phyloP scores from a whole-genome alignment of 1,140 invertebrate genomes.

The Idris sp. region DNA sequence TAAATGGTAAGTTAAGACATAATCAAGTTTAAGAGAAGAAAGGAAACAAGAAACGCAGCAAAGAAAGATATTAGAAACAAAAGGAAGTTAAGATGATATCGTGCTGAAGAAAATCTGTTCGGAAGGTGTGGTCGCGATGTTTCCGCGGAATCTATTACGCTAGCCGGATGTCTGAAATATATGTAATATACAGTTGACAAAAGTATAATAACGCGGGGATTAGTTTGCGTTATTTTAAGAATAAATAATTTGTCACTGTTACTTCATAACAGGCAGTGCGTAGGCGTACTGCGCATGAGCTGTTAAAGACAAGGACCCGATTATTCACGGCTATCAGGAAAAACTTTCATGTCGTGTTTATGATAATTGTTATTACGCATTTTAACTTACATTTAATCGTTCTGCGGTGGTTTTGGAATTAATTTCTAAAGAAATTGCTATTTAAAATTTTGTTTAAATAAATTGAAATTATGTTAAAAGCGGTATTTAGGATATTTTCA shows the following conservation, averaged over 20 bases:
- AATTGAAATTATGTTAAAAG: no score
- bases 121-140: slow-evolving; percentile 7
- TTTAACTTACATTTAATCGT: slow-evolving; percentile 9
- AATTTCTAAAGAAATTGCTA: neutral
- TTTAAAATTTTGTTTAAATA: no score
- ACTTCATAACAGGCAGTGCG: slow-evolving; percentile 48
- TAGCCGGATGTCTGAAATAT: no score
- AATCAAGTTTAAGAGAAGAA: slow-evolving; percentile 15
- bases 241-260: slow-evolving; percentile 59
- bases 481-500: no score
- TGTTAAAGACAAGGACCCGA: slow-evolving; percentile 39
- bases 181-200: slow-evolving; percentile 7
- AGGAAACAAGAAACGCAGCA: neutral
- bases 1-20: slow-evolving; percentile 43
- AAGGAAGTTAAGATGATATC: no score
- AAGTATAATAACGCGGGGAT: slow-evolving; percentile 24
- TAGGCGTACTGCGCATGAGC: slow-evolving; percentile 45
- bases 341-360: slow-evolving; percentile 51
- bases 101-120: slow-evolving; percentile 14
- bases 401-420: slow-evolving; percentile 7
- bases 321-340: slow-evolving; percentile 51
- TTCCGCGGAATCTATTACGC: no score
- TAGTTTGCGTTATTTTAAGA: slow-evolving; percentile 32
- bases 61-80: neutral
- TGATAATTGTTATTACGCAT: slow-evolving; percentile 52